A percentile compares a stretch with the other conserved stretches of the same genome.
These are phyloP conservation scores for Cervus canadensis DNA, from an alignment of 2,113 vertebrate genomes.

Conservation along the genomic window DNA sequence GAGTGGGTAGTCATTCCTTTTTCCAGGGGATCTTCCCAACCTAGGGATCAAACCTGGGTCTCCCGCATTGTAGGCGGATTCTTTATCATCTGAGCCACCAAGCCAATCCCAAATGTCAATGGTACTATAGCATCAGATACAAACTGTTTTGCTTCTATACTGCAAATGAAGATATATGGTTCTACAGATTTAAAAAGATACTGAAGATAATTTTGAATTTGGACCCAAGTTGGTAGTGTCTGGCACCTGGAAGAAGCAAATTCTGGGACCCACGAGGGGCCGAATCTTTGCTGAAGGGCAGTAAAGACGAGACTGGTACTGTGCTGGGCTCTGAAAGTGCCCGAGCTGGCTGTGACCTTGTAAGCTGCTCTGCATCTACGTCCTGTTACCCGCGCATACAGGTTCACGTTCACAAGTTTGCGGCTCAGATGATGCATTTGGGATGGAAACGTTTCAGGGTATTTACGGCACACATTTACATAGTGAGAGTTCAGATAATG, in stretches of 20 bases:
- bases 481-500: neutral
- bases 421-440: neutral
- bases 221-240: neutral
- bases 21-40: neutral
- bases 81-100: neutral
- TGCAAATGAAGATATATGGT: neutral
- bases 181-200: neutral
- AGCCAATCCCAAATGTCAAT: neutral
- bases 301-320: neutral
- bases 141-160: neutral
- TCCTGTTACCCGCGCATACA: neutral
- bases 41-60: neutral
- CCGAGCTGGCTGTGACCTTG: neutral
- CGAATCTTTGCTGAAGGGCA: neutral
- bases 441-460: neutral
- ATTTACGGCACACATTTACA: neutral
- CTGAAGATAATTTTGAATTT: conserved; percentile 21
- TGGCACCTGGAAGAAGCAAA: neutral
- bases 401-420: neutral
- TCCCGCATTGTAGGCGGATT: neutral
- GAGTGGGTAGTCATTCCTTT: neutral
- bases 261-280: neutral
- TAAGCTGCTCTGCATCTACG: rapidly evolving
- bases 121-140: neutral
- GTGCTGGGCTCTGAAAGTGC: too few species aligned